Evolutionary conservation across 1,140 invertebrate species (phyloP), one percentile per base, ranked within the genome.

Genomic region (Solenopsis fugax): DNA sequence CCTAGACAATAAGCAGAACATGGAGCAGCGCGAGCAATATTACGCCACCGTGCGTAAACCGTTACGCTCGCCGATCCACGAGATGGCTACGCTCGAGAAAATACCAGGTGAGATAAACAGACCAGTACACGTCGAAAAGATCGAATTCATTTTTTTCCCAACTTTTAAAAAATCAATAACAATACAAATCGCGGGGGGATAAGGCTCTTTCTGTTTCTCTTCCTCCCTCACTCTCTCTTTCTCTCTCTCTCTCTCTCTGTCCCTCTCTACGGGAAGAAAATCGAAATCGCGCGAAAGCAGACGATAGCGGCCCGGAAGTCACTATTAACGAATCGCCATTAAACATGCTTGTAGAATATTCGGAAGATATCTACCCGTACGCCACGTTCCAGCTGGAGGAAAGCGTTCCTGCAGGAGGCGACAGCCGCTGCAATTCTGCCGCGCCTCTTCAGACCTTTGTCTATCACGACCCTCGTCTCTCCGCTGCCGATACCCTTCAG

Each of bases 311-410:
- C 0, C 21, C 48, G 45, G 13, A 45, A 10, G 24, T 64, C 37
- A 58, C 1, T 71, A 80, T 81, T 69, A 54, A 72, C n/a, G n/a
- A 29, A 78, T 48, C 24, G 21, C 4, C 3, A 41, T 65, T 58
- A 41, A 78, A 87, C 71, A 90, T 88, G 73, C 54, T 94, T 93
- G n/a, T 95, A 97, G 98, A 98, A 93, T 98, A 98, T 94, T 98
- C 98, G 88, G 98, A 98, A 95, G 98, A 98, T 94, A 98, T 98
- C 86, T 98, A 98, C 93, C 98, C 98, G 2, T 98, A 98, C 95
- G 98, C 98, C 58, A 98, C 98, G 48, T 98, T 98, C 95, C 98
- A 98, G 94, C 95, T 98, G 88, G 95, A 95, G 89, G 95, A 95
- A 91, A 97, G 97, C 69, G 98, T 98, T 92, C 97, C 97, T 78